Evolutionary conservation across 1,140 invertebrate genomes (phyloP).

Genomic region (Listronotus bonariensis): DNA sequence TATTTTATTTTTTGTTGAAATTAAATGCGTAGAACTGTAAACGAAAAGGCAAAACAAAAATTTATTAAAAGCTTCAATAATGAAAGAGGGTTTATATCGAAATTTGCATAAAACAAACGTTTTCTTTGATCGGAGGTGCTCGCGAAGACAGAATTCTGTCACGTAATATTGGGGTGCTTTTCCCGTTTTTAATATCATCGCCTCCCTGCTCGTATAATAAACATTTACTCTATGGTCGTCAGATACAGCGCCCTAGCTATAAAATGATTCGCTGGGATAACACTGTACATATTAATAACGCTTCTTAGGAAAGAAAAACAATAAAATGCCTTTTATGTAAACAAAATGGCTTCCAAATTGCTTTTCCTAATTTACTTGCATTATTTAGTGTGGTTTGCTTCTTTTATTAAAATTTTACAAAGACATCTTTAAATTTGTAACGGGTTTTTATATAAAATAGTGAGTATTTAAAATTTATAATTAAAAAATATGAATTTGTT

Average conservation of each 20-base stretch:
- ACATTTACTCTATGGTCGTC: constrained; percentile 36
- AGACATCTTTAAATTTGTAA: too few species aligned
- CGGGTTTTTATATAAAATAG: too few species aligned
- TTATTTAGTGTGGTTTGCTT: constrained; percentile 12
- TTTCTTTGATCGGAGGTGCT: constrained; percentile 35
- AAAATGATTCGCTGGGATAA: constrained; percentile 34
- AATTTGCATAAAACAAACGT: constrained; percentile 38
- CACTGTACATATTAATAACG: constrained; percentile 39
- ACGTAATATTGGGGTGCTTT: constrained; percentile 30
- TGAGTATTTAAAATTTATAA: too few species aligned
- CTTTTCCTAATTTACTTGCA: constrained; percentile 26
- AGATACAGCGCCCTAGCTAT: constrained; percentile 28
- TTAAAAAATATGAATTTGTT: too few species aligned
- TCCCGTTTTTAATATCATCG: constrained; percentile 37
- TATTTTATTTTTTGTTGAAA: too few species aligned
- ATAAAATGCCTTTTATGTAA: constrained; percentile 32
- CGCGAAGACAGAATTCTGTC: constrained; percentile 32
- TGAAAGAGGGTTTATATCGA: constrained; percentile 28
- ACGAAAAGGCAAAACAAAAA: neutral
- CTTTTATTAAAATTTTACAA: neutral
- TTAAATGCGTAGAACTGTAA: too few species aligned
- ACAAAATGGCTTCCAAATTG: constrained; percentile 30
- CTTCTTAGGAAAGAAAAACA: constrained; percentile 31
- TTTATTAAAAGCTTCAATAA: constrained; percentile 16
- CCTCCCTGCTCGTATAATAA: constrained; percentile 27